Evolutionary conservation across 2,888 invertebrate genomes (phyloP), one percentile per base, ranked within the genome.

Genomic region (Lasioglossum zephyrum): DNA sequence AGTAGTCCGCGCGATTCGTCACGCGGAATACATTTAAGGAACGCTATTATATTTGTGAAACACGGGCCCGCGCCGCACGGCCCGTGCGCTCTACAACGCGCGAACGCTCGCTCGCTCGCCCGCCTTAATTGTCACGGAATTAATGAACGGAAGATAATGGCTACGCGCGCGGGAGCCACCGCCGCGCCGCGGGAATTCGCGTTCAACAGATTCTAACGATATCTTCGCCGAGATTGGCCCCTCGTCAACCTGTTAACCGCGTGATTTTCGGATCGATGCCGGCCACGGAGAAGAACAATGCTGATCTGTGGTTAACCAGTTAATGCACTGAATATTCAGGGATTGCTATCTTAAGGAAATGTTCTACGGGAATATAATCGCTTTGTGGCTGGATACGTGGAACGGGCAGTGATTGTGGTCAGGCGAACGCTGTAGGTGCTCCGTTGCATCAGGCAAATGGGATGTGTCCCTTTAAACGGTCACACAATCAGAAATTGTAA

Each of bases 51-150:
- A 73, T 72, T 74, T 36, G 81, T 26, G 82, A 79, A 85, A 86
- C 69, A 74, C 63, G 76, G 76, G 63, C 22, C 22, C 53, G 31
- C 31, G 36, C 36, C 36, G 8, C 2, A 36, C 63, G 53, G n/a
- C 9, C 31, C 13, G 60, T n/a, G 13, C 36, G 8, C 26, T 63
- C 49, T 9, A 22, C 18, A n/a, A 22, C 53, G 2, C 76, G 49
- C 49, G 0, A 31, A 2, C 36, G 36, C 36, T 36, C 49, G 22
- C 53, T 8, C 22, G 53, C 22, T 0, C 53, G 53, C 22, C 8
- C 53, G 18, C 60, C 85, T 85, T 85, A 86, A 85, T 81, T 81
- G 84, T 84, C 81, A 70, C 77, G 81, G 72, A 85, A 86, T 85
- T 86, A 84, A 86, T 81, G 81, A 81, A 84, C 81, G 78, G 74